Evolutionary conservation across 2,888 invertebrate genomes (phyloP).

Genomic region (Aphidius colemani): DNA sequence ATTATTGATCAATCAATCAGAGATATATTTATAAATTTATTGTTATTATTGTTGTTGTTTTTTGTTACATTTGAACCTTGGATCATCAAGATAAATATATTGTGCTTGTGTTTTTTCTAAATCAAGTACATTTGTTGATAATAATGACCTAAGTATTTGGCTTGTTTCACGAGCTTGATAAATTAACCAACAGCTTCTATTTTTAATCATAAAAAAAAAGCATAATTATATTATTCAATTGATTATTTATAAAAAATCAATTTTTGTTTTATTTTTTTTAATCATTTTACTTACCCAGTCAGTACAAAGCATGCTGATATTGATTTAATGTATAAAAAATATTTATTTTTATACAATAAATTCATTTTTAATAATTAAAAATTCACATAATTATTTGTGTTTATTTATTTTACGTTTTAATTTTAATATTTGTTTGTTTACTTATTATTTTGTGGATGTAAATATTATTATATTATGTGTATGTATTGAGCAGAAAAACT

Average conservation of each 20-base stretch:
- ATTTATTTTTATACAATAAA: slow-evolving; percentile 31
- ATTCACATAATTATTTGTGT: background rate
- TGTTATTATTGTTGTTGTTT: background rate
- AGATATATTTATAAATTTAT: background rate
- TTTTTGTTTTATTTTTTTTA: slow-evolving; percentile 19
- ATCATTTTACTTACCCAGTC: slow-evolving; percentile 46
- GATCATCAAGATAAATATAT: slow-evolving; percentile 65
- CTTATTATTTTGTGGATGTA: no score
- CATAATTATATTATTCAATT: background rate
- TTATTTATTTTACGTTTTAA: no score
- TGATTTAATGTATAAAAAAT: slow-evolving; percentile 48
- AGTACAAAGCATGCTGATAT: slow-evolving; percentile 47
- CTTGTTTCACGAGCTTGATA: slow-evolving; percentile 51
- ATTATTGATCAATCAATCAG: slow-evolving; percentile 3
- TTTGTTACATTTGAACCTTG: slow-evolving; percentile 50
- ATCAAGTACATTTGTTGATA: slow-evolving; percentile 57
- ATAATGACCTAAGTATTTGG: slow-evolving; percentile 55
- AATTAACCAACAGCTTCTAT: slow-evolving; percentile 52
- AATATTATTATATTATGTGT: no score
- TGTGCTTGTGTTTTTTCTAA: slow-evolving; percentile 59
- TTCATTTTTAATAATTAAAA: slow-evolving; percentile 14
- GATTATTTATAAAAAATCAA: background rate
- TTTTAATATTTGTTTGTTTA: no score
- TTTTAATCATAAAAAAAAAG: slow-evolving; percentile 20
- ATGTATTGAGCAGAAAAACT: no score